A percentile compares a stretch with the other conserved stretches of the same genome.
Conservation (phyloP, 1,140 invertebrate species). For the Trichonephila clavipes region DNA sequence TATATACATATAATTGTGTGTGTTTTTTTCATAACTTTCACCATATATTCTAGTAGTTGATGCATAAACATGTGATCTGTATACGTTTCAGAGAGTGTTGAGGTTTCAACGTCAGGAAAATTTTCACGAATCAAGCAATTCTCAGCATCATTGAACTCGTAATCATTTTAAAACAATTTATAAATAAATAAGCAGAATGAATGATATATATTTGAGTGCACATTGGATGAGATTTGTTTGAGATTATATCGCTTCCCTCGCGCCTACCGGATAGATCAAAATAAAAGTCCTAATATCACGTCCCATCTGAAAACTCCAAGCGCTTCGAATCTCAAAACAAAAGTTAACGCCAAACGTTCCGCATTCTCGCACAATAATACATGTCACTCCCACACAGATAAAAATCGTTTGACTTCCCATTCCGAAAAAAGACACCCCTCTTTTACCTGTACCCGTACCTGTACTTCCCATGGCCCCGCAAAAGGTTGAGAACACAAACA, state of each 20-base stretch:
- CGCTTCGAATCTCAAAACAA: neutral
- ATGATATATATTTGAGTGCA: neutral
- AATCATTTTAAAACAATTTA: neutral
- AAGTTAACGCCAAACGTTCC: neutral
- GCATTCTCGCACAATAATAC: slow-evolving; percentile 29
- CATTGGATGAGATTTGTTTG: neutral
- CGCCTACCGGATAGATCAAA: neutral
- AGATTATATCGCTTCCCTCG: neutral
- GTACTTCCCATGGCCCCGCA: neutral
- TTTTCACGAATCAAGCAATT: no score
- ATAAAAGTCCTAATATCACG: neutral
- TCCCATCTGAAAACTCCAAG: neutral
- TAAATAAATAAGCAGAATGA: neutral
- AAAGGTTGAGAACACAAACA: neutral
- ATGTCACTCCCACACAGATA: slow-evolving; percentile 25
- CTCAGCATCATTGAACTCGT: no score
- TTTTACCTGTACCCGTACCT: neutral
- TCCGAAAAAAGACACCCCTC: neutral
- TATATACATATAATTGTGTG: no score
- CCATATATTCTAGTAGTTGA: no score
- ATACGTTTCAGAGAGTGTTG: no score
- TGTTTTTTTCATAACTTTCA: no score
- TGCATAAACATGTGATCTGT: no score
- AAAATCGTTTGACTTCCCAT: slow-evolving; percentile 27
- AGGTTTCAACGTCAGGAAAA: no score